Evolutionary conservation across 2,888 invertebrate genomes (phyloP).

Genomic region (Diploptera punctata): DNA sequence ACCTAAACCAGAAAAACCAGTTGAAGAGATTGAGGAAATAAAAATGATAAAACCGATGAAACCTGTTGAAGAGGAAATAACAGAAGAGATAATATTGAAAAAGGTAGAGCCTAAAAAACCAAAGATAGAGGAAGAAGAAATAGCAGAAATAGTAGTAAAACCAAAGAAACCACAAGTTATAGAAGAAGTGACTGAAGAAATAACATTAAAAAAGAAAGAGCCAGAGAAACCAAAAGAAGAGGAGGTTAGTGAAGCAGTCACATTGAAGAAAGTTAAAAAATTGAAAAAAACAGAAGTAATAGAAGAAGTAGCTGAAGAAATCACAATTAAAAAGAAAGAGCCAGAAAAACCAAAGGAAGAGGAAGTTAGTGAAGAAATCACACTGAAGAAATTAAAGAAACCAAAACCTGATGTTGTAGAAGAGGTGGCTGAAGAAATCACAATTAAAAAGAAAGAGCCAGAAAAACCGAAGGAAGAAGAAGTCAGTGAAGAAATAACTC

Average conservation of each 20-base stretch:
- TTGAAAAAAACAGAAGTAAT: slow-evolving; percentile 28
- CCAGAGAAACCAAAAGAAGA: slow-evolving; percentile 39
- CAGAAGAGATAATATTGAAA: slow-evolving; percentile 51
- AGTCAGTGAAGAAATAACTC: slow-evolving; percentile 71
- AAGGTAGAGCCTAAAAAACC: slow-evolving; percentile 40
- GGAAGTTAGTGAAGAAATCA: slow-evolving; percentile 46
- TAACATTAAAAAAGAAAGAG: slow-evolving; percentile 43
- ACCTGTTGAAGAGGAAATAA: slow-evolving; percentile 44
- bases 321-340: slow-evolving; percentile 60
- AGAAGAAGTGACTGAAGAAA: slow-evolving; percentile 54
- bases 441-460: slow-evolving; percentile 59
- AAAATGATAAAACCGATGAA: slow-evolving; percentile 70
- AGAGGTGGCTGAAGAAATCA: slow-evolving; percentile 54
- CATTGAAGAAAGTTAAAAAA: slow-evolving; percentile 20
- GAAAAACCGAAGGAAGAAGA: slow-evolving; percentile 56
- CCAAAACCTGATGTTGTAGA: slow-evolving; percentile 56
- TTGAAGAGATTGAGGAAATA: slow-evolving; percentile 62
- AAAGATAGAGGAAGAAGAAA: slow-evolving; percentile 44
- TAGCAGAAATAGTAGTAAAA: slow-evolving; percentile 47
- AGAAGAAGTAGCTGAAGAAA: slow-evolving; percentile 56
- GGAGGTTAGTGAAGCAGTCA: slow-evolving; percentile 35
- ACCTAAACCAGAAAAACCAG: slow-evolving; percentile 47
- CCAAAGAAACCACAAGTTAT: slow-evolving; percentile 42
- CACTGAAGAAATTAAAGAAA: slow-evolving; percentile 46
- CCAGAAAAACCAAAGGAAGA: slow-evolving; percentile 55